Evolutionary conservation across 1,140 invertebrate genomes (phyloP).

Genomic region (Trissolcus basalis): DNA sequence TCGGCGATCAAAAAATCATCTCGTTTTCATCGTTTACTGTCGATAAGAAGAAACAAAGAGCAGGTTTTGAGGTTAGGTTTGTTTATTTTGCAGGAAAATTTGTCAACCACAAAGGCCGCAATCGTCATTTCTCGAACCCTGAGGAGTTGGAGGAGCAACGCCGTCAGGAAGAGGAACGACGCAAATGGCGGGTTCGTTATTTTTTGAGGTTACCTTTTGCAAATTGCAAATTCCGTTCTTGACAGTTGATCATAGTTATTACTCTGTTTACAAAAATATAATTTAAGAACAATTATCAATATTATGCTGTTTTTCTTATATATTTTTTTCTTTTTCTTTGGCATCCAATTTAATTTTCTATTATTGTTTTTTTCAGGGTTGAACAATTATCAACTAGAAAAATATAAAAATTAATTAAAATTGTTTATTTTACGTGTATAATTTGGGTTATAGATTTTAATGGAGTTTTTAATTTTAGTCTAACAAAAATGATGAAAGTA

Average conservation of each 20-base stretch:
- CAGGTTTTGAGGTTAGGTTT: conserved; percentile 33
- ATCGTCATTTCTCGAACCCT: conserved; percentile 94
- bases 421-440: too few species aligned
- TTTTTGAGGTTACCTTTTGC: conserved; percentile 64
- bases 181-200: conserved; percentile 81
- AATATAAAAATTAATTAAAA: too few species aligned
- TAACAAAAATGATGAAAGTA: conserved; percentile 77
- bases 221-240: background rate
- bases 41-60: conserved; percentile 6
- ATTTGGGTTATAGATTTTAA: too few species aligned
- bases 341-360: too few species aligned
- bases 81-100: conserved; percentile 83
- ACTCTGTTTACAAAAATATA: too few species aligned
- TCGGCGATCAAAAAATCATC: background rate
- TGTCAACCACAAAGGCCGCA: conserved; percentile 93
- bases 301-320: too few species aligned
- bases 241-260: too few species aligned
- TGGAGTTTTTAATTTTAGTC: conserved; percentile 72
- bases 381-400: too few species aligned
- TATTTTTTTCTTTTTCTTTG: too few species aligned
- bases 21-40: background rate
- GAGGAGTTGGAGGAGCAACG: conserved; percentile 92
- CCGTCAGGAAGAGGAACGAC: conserved; percentile 84
- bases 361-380: too few species aligned
- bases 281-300: too few species aligned